Base-by-base conservation (phyloP, 2,113 vertebrate species). In the Speoplatyrhinus poulsoni region DNA sequence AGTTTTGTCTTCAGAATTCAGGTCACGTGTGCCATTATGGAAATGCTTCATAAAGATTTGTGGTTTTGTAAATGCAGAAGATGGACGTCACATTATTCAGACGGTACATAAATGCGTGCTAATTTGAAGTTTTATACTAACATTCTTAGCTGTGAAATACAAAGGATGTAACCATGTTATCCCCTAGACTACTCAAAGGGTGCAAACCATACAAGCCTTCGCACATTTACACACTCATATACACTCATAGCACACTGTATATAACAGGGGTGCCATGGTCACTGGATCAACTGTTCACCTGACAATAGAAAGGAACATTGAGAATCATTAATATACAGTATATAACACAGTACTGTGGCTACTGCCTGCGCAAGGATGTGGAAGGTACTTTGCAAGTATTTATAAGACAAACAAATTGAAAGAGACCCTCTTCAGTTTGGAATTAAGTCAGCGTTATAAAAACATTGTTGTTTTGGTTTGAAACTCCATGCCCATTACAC, bases 141-240 rank as follows among this genome's bases (percentile, higher is more conserved):
- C 12, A 53, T 46, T 9, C 16, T 1, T 19, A 65, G 48, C 46
- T 7, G 41, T 50, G 33, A 10, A 56, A 19, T 59, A 12, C 48
- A 6, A 61, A 81, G 62, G 64, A 82, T 59, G 72, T 75, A 75
- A 71, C 62, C 61, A 66, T 50, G 7, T 56, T 49, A 67, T 78
- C 60, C 72, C 73, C 65, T 55, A 65, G 65, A 82, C 85, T 87
- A 81, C 82, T 89, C 78, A 79, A 54, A 47, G 60, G 85, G 76
- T 83, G 81, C 86, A 85, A 82, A 86, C 84, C 79, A 47, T 80
- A 71, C 77, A 19, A 83, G 86, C 86, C 82, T 85, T 88, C 69
- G 53, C 55, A 52, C 65, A 68, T 47, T 70, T n/a, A 75, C 73
- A 36, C 55, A 33, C 52, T 50, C 46, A 67, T 41, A 46, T 55